Percentiles rank a stretch among this genome's conserved stretches.
Conservation (phyloP, 2,113 vertebrate genomes). For the Prochilodus magdalenae region DNA sequence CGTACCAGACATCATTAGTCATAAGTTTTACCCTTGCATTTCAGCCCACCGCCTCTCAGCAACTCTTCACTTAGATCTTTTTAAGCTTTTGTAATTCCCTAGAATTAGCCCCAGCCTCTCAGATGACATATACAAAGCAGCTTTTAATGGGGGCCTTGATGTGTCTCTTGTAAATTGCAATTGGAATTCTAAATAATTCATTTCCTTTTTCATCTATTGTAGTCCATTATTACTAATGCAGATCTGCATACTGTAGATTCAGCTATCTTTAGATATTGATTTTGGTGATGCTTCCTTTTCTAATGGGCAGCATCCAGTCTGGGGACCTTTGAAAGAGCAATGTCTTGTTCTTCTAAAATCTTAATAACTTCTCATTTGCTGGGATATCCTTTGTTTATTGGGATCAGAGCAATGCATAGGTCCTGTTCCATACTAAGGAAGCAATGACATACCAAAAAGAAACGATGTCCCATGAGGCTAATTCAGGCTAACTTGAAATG, state of each 20-base stretch:
- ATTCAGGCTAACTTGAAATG: constrained; percentile 7
- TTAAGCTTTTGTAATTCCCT: not conserved
- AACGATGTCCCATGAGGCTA: not conserved
- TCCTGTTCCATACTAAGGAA: not conserved
- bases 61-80: constrained; percentile 4
- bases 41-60: constrained; percentile 16
- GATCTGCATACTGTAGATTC: not conserved
- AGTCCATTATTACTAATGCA: constrained; percentile 51
- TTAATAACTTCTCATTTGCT: not conserved
- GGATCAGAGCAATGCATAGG: not conserved
- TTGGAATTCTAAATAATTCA: constrained; percentile 40
- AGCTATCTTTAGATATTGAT: constrained; percentile 45
- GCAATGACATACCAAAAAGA: not conserved
- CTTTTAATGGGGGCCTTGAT: constrained; percentile 13
- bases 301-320: constrained; percentile 19
- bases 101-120: not conserved
- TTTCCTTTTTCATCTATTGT: constrained; percentile 20
- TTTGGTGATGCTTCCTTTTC: constrained; percentile 25
- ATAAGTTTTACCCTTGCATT: not conserved
- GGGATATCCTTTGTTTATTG: not conserved
- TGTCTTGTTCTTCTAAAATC: not conserved
- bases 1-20: constrained; percentile 4
- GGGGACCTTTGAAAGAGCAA: constrained; percentile 2
- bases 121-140: constrained; percentile 4
- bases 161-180: not conserved